Evolutionary conservation across 2,113 vertebrate species (phyloP).

Genomic region (Daphoenositta chrysoptera): DNA sequence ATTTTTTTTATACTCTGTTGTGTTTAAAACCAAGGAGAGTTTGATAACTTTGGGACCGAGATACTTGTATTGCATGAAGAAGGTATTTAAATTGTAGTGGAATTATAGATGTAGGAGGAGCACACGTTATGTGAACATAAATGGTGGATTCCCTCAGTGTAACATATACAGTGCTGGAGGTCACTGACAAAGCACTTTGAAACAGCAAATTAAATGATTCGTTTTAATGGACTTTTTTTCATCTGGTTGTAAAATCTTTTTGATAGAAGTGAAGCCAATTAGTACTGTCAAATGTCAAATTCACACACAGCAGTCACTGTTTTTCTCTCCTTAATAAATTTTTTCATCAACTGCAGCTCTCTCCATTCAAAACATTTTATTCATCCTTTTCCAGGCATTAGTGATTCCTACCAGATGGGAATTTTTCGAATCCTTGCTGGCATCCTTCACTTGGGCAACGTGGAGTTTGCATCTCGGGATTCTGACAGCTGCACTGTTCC

Average conservation of each 20-base stretch:
- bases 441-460: slow-evolving; percentile 95
- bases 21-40: not conserved
- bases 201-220: not conserved
- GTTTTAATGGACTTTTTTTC: not conserved
- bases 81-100: not conserved
- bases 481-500: slow-evolving; percentile 91
- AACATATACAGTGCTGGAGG: not conserved
- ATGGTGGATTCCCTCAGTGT: not conserved
- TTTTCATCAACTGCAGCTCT: not conserved
- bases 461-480: slow-evolving; percentile 88
- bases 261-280: not conserved
- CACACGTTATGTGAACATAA: not conserved
- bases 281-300: not conserved
- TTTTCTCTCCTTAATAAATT: not conserved
- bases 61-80: not conserved
- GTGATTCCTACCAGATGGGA: slow-evolving; percentile 92
- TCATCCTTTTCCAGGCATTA: slow-evolving; percentile 80
- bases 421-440: slow-evolving; percentile 94
- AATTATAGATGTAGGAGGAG: not conserved
- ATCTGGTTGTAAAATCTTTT: not conserved
- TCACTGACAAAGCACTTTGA: not conserved
- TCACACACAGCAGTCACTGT: not conserved
- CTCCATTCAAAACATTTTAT: not conserved
- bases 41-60: not conserved
- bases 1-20: not conserved